A percentile compares a stretch with the other conserved stretches of the same genome.
These are phyloP conservation scores for Pristionchus japonicus DNA, from an alignment of 2,888 invertebrate species.

Conservation along the genomic window DNA sequence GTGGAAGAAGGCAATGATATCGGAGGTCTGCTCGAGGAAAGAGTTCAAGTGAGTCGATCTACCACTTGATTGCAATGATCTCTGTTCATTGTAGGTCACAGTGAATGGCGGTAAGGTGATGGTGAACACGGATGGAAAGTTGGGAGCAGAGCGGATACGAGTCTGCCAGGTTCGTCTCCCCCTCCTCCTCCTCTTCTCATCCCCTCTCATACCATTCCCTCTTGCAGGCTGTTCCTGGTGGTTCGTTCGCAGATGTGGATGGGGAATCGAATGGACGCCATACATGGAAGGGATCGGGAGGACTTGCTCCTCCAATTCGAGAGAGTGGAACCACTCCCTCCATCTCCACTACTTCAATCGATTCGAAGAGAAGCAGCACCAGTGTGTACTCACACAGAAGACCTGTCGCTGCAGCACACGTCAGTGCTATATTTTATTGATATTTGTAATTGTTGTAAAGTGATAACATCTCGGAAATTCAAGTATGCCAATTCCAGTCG, in stretches of 20 bases:
- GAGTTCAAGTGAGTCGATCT: conserved; percentile 24
- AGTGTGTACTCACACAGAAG: conserved; percentile 25
- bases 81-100: conserved; percentile 2
- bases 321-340: conserved; percentile 40
- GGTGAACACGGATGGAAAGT: conserved; percentile 30
- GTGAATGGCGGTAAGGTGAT: conserved; percentile 42
- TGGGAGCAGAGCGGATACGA: conserved; percentile 36
- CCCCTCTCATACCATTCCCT: background rate
- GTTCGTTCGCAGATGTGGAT: conserved; percentile 27
- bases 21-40: conserved; percentile 35
- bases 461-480: background rate
- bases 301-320: background rate
- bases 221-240: conserved; percentile 45
- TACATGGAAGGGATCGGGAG: conserved; percentile 39
- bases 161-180: conserved; percentile 23
- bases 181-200: background rate
- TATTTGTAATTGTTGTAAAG: too few relatives aligned
- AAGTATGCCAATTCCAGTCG: background rate
- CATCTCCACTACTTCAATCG: conserved; percentile 30
- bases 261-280: conserved; percentile 13
- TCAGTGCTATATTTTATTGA: background rate
- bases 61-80: background rate
- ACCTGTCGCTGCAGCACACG: background rate
- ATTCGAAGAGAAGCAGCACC: conserved; percentile 25
- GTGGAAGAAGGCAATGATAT: conserved; percentile 48